These are phyloP conservation scores for Platycheirus rosarum DNA, from an alignment of 2,888 invertebrate genomes.

Conservation along the genomic window DNA sequence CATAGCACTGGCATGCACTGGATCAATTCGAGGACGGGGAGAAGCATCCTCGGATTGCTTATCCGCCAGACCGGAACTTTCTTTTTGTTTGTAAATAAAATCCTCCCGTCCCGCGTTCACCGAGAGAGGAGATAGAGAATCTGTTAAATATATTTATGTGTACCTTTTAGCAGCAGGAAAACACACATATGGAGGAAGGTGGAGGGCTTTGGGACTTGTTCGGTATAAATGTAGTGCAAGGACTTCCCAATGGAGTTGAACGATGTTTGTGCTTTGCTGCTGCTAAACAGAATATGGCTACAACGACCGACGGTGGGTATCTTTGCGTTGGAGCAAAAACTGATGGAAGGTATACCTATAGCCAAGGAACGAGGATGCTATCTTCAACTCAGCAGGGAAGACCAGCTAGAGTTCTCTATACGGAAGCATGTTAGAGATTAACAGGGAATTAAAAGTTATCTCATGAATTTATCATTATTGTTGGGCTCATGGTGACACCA, in stretches of 20 bases:
- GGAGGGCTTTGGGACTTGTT: constrained; percentile 13
- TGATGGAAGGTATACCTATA: constrained; percentile 7
- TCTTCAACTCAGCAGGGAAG: not conserved
- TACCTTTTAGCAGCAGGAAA: constrained; percentile 67
- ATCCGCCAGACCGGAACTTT: constrained; percentile 73
- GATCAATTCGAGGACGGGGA: not conserved
- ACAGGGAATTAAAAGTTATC: constrained; percentile 73
- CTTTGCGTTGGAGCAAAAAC: constrained; percentile 38
- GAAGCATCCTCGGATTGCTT: constrained; percentile 62
- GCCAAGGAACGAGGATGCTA: not conserved
- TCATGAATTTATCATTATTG: constrained; percentile 72
- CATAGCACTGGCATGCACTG: not conserved
- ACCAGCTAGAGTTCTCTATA: constrained; percentile 13
- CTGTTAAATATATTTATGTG: constrained; percentile 74
- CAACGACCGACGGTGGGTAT: constrained; percentile 27
- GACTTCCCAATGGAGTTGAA: constrained; percentile 37
- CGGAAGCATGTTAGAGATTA: constrained; percentile 69
- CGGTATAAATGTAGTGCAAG: constrained; percentile 42
- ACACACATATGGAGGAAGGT: constrained; percentile 36
- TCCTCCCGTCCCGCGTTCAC: constrained; percentile 34
- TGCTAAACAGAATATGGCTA: constrained; percentile 15
- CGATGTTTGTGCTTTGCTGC: constrained; percentile 11
- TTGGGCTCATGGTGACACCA: constrained; percentile 70
- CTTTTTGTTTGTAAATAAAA: constrained; percentile 72
- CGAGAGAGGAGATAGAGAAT: constrained; percentile 52